A percentile compares a stretch with the other conserved stretches of the same genome.
phyloP scores from a whole-genome alignment of 2,113 vertebrate genomes.

The Pagrus major region DNA sequence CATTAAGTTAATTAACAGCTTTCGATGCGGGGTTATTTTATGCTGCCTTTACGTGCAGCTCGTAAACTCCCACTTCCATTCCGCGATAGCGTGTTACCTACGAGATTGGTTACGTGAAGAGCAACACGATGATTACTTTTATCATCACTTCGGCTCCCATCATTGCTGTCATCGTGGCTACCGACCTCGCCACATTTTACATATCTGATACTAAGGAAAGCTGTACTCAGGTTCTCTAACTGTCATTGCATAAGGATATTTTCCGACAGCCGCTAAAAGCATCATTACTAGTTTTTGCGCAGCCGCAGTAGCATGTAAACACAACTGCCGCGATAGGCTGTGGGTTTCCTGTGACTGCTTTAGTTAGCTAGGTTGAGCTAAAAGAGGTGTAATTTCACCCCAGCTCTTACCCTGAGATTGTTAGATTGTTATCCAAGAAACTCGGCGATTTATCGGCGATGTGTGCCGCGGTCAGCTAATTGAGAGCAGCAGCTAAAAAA shows the following conservation, averaged over 20 bases:
- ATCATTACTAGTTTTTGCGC: conserved; percentile 49
- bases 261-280: neutral
- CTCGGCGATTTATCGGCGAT: neutral
- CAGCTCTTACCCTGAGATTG: too few species aligned
- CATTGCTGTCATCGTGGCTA: accelerated
- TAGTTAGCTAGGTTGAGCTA: neutral
- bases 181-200: neutral
- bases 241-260: accelerated
- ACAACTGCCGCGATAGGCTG: conserved; percentile 59
- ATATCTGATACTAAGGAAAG: neutral
- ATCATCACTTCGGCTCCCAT: accelerated
- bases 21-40: neutral
- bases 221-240: neutral
- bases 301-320: conserved; percentile 83
- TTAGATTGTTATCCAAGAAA: neutral
- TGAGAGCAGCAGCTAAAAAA: neutral
- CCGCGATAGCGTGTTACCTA: neutral
- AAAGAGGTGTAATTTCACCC: neutral
- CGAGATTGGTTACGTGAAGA: too few species aligned
- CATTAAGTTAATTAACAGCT: neutral
- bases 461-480: neutral
- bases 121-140: too few species aligned
- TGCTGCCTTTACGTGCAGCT: conserved; percentile 21
- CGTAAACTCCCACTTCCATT: accelerated
- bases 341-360: conserved; percentile 6